Percentiles rank a stretch among this genome's conserved stretches.
Evolutionary conservation across 2,113 vertebrate genomes (phyloP).

Genomic region (Ia io): DNA sequence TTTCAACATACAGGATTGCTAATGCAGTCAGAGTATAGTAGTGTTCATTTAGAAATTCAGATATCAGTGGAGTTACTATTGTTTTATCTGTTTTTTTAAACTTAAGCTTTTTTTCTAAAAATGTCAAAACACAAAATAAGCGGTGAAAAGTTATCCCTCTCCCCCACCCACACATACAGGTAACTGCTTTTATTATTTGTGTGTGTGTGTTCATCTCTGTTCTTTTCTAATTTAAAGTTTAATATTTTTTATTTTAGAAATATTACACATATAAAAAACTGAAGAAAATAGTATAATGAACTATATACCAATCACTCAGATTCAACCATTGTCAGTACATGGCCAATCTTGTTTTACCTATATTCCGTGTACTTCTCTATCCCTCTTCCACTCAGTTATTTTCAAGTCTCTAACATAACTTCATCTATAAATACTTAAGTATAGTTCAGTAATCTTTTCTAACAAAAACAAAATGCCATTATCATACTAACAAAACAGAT

Average conservation of each 20-base stretch:
- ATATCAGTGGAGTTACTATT: background rate
- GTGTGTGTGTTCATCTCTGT: background rate
- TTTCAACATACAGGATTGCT: background rate
- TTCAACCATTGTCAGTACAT: background rate
- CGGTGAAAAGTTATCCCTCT: background rate
- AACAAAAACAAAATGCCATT: background rate
- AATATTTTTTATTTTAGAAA: background rate
- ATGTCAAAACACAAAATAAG: background rate
- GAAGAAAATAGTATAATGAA: background rate
- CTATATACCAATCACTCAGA: background rate
- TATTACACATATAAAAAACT: background rate
- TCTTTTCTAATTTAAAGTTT: background rate
- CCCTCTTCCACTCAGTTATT: background rate
- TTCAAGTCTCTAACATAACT: background rate
- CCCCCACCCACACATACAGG: background rate
- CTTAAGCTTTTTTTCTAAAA: conserved; percentile 31
- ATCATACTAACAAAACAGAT: background rate
- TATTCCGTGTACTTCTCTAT: background rate
- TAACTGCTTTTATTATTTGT: background rate
- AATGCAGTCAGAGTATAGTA: background rate
- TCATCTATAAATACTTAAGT: background rate
- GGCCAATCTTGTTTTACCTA: background rate
- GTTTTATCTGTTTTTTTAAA: background rate
- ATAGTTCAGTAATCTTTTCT: background rate
- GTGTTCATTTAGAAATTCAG: background rate